Conservation (phyloP, 2,888 invertebrate species). For the Spilosoma lubricipeda region DNA sequence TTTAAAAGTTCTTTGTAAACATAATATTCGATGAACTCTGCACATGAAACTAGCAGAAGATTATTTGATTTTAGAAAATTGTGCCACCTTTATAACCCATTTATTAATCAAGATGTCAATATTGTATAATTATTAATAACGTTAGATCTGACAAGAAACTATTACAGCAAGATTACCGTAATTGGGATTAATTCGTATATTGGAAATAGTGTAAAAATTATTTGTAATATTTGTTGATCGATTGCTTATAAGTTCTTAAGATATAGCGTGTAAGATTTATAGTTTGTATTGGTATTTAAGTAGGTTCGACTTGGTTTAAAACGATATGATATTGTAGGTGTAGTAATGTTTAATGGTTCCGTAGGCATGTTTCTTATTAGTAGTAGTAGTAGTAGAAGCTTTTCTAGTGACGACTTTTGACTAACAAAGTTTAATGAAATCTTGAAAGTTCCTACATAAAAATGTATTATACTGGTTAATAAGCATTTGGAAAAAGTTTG, state of each 20-base stretch:
- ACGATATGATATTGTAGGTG: background rate
- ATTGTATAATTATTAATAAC: background rate
- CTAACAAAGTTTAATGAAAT: constrained; percentile 3
- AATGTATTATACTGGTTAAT: background rate
- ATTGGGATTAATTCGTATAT: background rate
- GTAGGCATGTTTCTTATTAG: background rate
- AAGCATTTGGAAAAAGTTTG: background rate
- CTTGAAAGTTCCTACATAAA: background rate
- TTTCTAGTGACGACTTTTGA: background rate
- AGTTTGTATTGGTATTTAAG: background rate
- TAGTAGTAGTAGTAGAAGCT: constrained; percentile 10
- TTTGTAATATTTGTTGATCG: background rate
- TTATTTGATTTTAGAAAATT: background rate
- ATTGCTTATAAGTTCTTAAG: background rate
- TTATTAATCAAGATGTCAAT: background rate
- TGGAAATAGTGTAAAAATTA: background rate
- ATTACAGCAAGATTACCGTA: background rate
- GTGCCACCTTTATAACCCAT: background rate
- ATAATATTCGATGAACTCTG: background rate
- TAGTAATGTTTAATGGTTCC: background rate
- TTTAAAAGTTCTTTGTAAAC: background rate
- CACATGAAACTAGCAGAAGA: background rate
- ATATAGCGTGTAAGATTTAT: background rate
- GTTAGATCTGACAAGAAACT: background rate
- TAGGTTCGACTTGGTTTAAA: background rate